These are phyloP conservation scores for Pterostichus madidus DNA, from an alignment of 2,888 invertebrate genomes.

Conservation along the genomic window DNA sequence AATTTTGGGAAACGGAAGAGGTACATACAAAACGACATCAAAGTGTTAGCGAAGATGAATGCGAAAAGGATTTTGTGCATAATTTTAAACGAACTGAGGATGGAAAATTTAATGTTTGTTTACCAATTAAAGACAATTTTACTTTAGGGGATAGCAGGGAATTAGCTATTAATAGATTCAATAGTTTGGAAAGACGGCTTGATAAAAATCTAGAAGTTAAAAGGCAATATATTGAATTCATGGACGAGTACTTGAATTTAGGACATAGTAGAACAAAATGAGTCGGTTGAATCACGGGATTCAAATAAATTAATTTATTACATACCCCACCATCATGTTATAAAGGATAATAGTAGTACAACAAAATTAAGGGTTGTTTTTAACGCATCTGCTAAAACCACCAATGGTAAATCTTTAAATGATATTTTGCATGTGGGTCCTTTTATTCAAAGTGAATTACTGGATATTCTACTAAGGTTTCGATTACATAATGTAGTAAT, in stretches of 20 bases:
- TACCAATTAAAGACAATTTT: conserved; percentile 69
- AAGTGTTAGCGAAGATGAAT: conserved; percentile 69
- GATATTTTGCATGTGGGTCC: conserved; percentile 70
- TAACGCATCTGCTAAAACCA: conserved; percentile 52
- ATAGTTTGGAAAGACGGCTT: conserved; percentile 69
- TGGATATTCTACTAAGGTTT: conserved; percentile 62
- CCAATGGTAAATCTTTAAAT: conserved; percentile 69
- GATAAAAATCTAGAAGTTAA: conserved; percentile 68
- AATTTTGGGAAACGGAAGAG: conserved; percentile 70
- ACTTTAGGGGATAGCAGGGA: conserved; percentile 68
- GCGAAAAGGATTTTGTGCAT: conserved; percentile 69
- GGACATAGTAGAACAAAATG: conserved; percentile 64
- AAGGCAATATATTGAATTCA: conserved; percentile 68
- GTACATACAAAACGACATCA: conserved; percentile 51
- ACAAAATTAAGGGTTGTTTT: conserved; percentile 67
- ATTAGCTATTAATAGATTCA: conserved; percentile 69
- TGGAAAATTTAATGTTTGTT: conserved; percentile 70
- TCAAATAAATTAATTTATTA: conserved; percentile 32
- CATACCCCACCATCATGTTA: conserved; percentile 69
- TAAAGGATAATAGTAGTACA: conserved; percentile 68
- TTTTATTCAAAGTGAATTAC: conserved; percentile 69
- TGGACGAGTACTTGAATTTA: conserved; percentile 68
- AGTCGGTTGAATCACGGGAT: not conserved
- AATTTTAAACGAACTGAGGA: conserved; percentile 68
- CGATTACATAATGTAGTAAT: conserved; percentile 67